A percentile compares a stretch with the other conserved stretches of the same genome.
Evolutionary conservation across 2,113 vertebrate species (phyloP).

Genomic region (Sylvia atricapilla): DNA sequence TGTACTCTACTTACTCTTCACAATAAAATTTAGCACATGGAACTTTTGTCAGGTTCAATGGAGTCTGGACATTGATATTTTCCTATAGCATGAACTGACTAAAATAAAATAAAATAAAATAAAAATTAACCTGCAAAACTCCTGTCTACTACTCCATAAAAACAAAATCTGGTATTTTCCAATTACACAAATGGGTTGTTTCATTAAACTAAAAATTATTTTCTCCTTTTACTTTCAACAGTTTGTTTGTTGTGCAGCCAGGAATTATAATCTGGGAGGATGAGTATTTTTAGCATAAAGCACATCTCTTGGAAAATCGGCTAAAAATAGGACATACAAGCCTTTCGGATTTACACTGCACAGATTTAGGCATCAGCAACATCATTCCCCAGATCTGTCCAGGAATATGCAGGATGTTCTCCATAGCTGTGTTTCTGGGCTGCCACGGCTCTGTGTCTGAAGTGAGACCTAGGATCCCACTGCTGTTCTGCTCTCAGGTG

Average conservation of each 20-base stretch:
- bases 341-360: not conserved
- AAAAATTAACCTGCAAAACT: not conserved
- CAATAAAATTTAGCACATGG: not conserved
- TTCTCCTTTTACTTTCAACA: not conserved
- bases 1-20: not conserved
- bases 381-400: not conserved
- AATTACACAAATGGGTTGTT: not conserved
- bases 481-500: not conserved
- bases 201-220: not conserved
- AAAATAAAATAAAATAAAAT: not conserved
- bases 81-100: not conserved
- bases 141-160: not conserved
- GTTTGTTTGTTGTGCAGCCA: not conserved
- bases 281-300: constrained; percentile 33
- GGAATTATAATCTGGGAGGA: not conserved
- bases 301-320: constrained; percentile 6
- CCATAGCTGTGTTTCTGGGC: not conserved
- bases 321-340: constrained; percentile 31
- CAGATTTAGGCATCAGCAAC: constrained; percentile 7
- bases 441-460: not conserved
- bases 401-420: not conserved
- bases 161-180: not conserved
- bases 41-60: not conserved
- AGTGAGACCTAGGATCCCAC: not conserved
- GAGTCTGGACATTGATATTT: not conserved